Evolutionary conservation across 2,797 vertebrate species (phyloP).

Genomic region (Pteropus rufus): DNA sequence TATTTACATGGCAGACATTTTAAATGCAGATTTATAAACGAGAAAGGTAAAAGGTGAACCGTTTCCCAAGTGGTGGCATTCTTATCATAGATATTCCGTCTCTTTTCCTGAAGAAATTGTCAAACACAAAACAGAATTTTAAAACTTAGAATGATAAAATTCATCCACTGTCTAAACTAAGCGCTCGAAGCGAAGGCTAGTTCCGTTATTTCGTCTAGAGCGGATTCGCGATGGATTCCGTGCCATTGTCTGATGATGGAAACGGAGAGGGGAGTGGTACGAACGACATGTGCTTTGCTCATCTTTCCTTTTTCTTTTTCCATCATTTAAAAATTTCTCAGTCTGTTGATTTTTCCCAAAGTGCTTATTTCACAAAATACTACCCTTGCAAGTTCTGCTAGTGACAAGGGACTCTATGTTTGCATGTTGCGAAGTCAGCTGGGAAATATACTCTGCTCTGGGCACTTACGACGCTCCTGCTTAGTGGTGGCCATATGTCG

Average conservation of each 20-base stretch:
- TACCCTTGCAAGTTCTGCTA: neutral
- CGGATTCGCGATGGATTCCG: neutral
- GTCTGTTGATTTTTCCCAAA: neutral
- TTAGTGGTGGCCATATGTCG: no score
- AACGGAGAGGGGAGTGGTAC: no score
- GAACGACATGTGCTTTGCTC: no score
- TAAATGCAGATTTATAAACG: neutral
- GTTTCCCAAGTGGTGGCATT: neutral
- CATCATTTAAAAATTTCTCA: neutral
- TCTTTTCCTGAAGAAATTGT: neutral
- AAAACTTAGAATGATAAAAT: neutral
- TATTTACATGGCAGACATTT: neutral
- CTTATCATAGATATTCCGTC: neutral
- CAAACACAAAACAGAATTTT: neutral
- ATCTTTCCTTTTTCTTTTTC: neutral
- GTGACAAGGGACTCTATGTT: accelerated
- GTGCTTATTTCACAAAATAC: neutral
- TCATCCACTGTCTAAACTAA: neutral
- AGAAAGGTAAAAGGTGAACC: neutral
- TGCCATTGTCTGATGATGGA: neutral
- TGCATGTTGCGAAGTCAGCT: accelerated
- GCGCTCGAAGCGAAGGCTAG: neutral
- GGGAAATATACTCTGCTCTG: accelerated
- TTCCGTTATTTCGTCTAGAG: accelerated
- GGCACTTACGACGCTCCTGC: accelerated